Evolutionary conservation across 2,113 vertebrate genomes (phyloP).

Genomic region (Eonycteris spelaea): DNA sequence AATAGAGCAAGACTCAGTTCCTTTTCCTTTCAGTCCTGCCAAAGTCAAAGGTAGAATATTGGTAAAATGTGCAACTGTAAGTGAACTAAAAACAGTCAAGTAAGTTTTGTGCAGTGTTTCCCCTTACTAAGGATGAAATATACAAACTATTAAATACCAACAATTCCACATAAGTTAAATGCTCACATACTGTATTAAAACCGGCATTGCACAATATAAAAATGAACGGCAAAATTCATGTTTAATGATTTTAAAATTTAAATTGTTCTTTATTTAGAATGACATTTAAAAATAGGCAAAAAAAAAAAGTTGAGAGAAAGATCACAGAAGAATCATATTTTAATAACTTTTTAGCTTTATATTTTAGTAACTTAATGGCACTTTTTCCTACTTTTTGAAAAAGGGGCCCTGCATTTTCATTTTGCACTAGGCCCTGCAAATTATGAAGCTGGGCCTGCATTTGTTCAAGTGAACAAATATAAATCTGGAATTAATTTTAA

Average conservation of each 20-base stretch:
- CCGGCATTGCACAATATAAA: background rate
- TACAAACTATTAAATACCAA: background rate
- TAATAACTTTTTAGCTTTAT: background rate
- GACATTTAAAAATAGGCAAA: conserved; percentile 1
- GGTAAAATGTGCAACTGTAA: background rate
- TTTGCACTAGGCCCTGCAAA: background rate
- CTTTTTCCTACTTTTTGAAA: background rate
- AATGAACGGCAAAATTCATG: background rate
- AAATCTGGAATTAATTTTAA: conserved; percentile 5
- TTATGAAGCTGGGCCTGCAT: background rate
- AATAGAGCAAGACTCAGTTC: background rate
- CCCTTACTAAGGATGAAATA: background rate
- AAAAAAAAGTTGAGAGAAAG: background rate
- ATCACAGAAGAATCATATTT: background rate
- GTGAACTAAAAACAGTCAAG: background rate
- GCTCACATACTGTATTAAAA: background rate
- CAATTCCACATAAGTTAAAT: background rate
- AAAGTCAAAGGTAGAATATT: background rate
- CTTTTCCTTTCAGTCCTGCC: background rate
- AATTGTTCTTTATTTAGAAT: background rate
- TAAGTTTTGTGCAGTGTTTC: background rate
- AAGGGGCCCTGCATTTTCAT: background rate
- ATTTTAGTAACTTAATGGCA: background rate
- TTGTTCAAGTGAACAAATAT: conserved; percentile 5
- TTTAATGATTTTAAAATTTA: background rate